phyloP scores from a whole-genome alignment of 2,888 invertebrate species.

The Sipha maydis region DNA sequence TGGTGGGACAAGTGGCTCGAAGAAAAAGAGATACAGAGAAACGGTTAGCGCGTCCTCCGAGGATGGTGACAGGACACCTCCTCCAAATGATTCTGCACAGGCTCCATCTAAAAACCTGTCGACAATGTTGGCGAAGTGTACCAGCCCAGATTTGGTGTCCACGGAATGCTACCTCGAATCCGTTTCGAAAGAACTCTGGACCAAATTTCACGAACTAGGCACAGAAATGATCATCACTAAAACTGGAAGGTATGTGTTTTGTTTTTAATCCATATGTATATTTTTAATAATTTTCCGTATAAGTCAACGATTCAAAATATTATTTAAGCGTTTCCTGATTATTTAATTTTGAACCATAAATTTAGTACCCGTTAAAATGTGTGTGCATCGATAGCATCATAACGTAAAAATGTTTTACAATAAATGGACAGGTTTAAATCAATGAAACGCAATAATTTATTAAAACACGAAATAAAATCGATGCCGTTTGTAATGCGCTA shows the following conservation, averaged over 20 bases:
- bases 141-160: constrained; percentile 74
- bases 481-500: too few relatives aligned
- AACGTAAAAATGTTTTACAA: too few relatives aligned
- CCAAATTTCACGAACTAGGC: constrained; percentile 65
- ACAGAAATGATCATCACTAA: constrained; percentile 66
- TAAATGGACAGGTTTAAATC: too few relatives aligned
- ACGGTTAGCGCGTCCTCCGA: constrained; percentile 56
- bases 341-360: too few relatives aligned
- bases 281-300: too few relatives aligned
- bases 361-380: too few relatives aligned
- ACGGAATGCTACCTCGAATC: constrained; percentile 82
- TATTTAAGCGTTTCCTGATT: too few relatives aligned
- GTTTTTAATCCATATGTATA: background rate
- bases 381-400: too few relatives aligned
- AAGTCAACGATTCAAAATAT: too few relatives aligned
- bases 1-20: constrained; percentile 24
- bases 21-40: constrained; percentile 39
- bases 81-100: constrained; percentile 46
- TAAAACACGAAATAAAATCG: too few relatives aligned
- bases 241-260: constrained; percentile 65
- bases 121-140: constrained; percentile 69
- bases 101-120: constrained; percentile 37
- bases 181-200: constrained; percentile 76
- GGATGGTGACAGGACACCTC: constrained; percentile 61
- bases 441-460: too few relatives aligned